Evolutionary conservation across 2,797 vertebrate genomes (phyloP), one percentile per base, ranked within the genome.

Genomic region (Intellagama lesueurii): DNA sequence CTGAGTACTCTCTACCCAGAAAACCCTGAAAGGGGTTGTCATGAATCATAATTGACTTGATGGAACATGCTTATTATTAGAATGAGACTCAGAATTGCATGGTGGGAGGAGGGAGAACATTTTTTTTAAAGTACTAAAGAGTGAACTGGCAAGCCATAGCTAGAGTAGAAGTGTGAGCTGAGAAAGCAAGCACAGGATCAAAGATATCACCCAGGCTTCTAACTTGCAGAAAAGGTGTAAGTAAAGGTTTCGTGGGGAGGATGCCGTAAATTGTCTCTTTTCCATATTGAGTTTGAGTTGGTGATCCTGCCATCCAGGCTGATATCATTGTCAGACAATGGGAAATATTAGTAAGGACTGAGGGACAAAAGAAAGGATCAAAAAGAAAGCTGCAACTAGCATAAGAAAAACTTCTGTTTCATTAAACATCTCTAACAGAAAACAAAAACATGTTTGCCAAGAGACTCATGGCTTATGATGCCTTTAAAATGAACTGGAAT

Each of bases 401-500:
- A 81, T 44, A 11, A 7, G 26, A 73, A 14, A 47, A 32, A 69
- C 19, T 28, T 30, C 22, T 69, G 79, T 92, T 89, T 7, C 0
- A 2, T 40, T 14, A 5, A 0, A 28, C 26, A 91, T 87, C 68
- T 83, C 3, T 81, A 87, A 83, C 2, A 81, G 40, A 82, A 77
- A 49, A 81, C 88, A 56, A 80, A 72, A 87, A 75, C 30, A 1
- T 75, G 87, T 86, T 89, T 86, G 22, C 47, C 73, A 35, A 69
- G 73, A 77, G 1, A 8, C 16, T 90, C 26, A 52, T 86, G 12
- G 3, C 88, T 11, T 44, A 76, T 86, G 9, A 17, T 56, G 24
- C 78, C 69, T 2, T 64, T 92, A 75, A 89, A 12, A 52, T 88
- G 5, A 11, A 11, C 0, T 14, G 81, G 24, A 60, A 30, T 81